These are phyloP conservation scores for Macquaria ambigua DNA, from an alignment of 2,113 vertebrate genomes.

Conservation along the genomic window DNA sequence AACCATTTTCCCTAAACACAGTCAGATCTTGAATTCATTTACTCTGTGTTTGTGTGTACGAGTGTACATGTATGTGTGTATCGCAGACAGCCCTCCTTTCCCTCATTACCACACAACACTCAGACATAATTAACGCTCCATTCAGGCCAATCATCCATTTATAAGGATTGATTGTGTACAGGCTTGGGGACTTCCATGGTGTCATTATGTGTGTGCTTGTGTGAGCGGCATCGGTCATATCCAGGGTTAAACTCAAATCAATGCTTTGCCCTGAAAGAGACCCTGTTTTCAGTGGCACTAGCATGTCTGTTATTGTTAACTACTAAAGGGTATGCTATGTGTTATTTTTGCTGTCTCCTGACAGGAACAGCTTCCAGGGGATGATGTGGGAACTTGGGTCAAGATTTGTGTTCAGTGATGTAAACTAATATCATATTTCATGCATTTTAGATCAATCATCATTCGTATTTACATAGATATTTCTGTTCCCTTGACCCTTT, in stretches of 20 bases:
- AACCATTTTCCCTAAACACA: constrained; percentile 28
- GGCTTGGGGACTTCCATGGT: constrained; percentile 42
- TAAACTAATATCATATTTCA: neutral
- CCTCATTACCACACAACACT: constrained; percentile 51
- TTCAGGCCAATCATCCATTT: constrained; percentile 72
- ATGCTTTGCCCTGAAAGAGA: constrained; percentile 55
- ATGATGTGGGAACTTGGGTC: neutral
- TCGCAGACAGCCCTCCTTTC: neutral
- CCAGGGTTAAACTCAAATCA: constrained; percentile 76
- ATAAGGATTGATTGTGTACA: constrained; percentile 73
- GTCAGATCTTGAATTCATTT: constrained; percentile 38
- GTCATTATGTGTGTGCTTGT: constrained; percentile 49
- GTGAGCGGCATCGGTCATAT: constrained; percentile 36
- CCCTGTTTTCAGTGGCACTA: constrained; percentile 46
- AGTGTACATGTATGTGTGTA: no score
- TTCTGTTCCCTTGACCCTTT: neutral
- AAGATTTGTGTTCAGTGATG: neutral
- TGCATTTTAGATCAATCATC: neutral
- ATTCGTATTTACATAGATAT: neutral
- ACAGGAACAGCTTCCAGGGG: constrained; percentile 3
- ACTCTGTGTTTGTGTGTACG: neutral
- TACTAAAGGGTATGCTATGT: neutral
- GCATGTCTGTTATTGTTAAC: constrained; percentile 39
- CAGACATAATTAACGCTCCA: constrained; percentile 73
- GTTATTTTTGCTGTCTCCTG: neutral